A percentile compares a stretch with the other conserved stretches of the same genome.
These are phyloP conservation scores for Macropodus opercularis DNA, from an alignment of 2,797 vertebrate species.

Conservation along the genomic window DNA sequence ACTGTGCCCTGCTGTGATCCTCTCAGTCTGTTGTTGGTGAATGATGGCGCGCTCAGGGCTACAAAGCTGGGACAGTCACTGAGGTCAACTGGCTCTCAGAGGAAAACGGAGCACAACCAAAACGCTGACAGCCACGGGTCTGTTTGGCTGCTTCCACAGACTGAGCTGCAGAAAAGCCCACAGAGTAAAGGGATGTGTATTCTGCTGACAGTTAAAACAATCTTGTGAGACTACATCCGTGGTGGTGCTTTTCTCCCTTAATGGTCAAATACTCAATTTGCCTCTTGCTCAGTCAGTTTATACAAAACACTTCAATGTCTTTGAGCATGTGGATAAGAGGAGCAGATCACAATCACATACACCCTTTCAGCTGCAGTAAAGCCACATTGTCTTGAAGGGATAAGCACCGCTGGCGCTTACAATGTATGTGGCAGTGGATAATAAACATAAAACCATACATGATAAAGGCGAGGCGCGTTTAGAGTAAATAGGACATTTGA, in stretches of 20 bases:
- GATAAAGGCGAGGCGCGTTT: slow-evolving; percentile 8
- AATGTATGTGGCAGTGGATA: slow-evolving; percentile 53
- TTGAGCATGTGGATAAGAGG: not conserved
- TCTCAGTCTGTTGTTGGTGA: slow-evolving; percentile 60
- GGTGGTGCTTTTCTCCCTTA: too few species aligned
- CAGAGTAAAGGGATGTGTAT: slow-evolving; percentile 22
- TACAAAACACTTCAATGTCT: not conserved
- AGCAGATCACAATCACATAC: too few species aligned
- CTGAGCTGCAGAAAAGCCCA: slow-evolving; percentile 17
- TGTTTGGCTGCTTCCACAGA: slow-evolving; percentile 21
- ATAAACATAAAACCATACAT: slow-evolving; percentile 29
- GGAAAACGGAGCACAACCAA: slow-evolving; percentile 42
- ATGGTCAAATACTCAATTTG: not conserved
- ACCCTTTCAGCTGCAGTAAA: not conserved
- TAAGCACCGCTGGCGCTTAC: slow-evolving; percentile 37
- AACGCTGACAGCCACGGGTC: slow-evolving; percentile 30
- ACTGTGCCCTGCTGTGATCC: slow-evolving; percentile 41
- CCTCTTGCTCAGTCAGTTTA: too few species aligned
- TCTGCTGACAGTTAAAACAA: slow-evolving; percentile 1
- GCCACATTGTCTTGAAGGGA: too few species aligned
- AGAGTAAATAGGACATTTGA: not conserved
- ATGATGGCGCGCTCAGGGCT: slow-evolving; percentile 44
- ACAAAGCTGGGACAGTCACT: slow-evolving; percentile 57
- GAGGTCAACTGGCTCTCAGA: slow-evolving; percentile 58
- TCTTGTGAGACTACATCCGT: not conserved